phyloP scores from a whole-genome alignment of 2,797 vertebrate species.

The Coccyzus lansbergi region DNA sequence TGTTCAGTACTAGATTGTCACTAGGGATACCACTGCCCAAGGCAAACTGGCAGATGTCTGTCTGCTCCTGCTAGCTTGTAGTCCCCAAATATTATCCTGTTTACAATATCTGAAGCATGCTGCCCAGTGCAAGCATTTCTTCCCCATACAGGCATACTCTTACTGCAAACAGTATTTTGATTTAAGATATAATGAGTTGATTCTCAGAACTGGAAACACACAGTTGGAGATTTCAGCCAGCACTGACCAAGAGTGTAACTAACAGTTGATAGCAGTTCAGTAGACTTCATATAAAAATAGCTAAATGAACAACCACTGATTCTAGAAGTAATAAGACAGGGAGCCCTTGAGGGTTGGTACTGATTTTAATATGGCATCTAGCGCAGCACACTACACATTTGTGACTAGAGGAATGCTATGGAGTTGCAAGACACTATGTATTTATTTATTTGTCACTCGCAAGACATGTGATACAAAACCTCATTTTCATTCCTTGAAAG shows the following conservation, averaged over 20 bases:
- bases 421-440: not conserved
- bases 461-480: not conserved
- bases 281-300: not conserved
- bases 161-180: not conserved
- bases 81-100: not conserved
- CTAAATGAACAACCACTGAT: not conserved
- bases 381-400: not conserved
- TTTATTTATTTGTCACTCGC: not conserved
- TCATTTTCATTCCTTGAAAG: conserved; percentile 8
- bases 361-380: not conserved
- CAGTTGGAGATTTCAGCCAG: not conserved
- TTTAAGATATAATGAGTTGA: not conserved
- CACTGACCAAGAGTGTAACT: not conserved
- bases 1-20: not conserved
- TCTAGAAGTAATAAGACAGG: not conserved
- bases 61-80: not conserved
- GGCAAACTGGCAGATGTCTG: not conserved
- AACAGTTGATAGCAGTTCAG: accelerated
- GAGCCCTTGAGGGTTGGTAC: conserved; percentile 7
- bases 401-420: not conserved
- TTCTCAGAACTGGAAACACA: not conserved
- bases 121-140: not conserved
- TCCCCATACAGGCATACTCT: not conserved
- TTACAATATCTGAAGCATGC: not conserved
- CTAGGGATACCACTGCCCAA: not conserved